phyloP scores from a whole-genome alignment of 2,888 invertebrate species.

The Harpalus rufipes region DNA sequence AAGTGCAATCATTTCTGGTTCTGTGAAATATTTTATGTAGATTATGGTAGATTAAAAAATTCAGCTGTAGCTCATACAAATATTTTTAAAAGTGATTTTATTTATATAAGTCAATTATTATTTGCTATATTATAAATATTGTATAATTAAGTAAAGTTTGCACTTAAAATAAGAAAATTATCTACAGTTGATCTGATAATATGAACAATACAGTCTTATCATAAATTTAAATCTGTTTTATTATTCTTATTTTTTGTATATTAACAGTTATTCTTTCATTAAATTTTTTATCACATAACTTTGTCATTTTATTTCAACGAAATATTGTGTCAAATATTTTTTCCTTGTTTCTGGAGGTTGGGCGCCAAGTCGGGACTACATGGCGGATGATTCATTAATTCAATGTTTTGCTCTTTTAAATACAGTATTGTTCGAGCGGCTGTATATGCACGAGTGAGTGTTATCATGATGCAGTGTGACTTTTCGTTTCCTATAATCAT shows the following conservation, averaged over 20 bases:
- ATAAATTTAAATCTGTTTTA: constrained; percentile 53
- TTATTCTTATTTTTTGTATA: constrained; percentile 53
- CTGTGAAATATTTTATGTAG: constrained; percentile 54
- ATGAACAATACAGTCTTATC: constrained; percentile 53
- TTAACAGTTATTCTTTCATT: constrained; percentile 19
- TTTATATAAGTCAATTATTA: constrained; percentile 57
- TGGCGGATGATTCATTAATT: too few species aligned
- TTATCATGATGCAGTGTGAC: too few species aligned
- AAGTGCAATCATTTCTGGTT: constrained; percentile 61
- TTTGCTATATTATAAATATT: constrained; percentile 49
- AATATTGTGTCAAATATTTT: too few species aligned
- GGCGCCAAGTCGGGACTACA: too few species aligned
- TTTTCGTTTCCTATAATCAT: too few species aligned
- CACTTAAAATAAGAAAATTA: constrained; percentile 58
- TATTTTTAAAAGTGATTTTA: constrained; percentile 45
- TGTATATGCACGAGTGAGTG: too few species aligned
- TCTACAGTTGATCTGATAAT: constrained; percentile 61
- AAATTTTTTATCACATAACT: constrained; percentile 55
- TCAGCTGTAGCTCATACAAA: constrained; percentile 60
- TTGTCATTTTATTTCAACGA: not conserved
- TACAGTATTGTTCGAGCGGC: too few species aligned
- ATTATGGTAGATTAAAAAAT: constrained; percentile 21
- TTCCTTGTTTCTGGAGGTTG: too few species aligned
- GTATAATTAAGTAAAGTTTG: constrained; percentile 54
- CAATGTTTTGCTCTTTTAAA: too few species aligned